Base-by-base conservation (phyloP, 2,113 vertebrate species). In the Meriones unguiculatus region DNA sequence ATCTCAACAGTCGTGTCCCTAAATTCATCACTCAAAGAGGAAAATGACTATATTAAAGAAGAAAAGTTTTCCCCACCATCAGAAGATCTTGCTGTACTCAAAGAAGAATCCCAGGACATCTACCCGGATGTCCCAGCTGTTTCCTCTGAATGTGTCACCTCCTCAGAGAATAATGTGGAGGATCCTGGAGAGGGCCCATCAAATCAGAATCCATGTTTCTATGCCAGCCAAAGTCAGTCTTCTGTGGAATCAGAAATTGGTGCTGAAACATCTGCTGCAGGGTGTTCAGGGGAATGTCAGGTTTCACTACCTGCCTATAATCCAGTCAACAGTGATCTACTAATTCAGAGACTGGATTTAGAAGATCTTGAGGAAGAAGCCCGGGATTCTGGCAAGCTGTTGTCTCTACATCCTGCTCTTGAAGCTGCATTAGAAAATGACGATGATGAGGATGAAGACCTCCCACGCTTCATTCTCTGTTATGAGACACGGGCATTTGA, bases 401-500 rank as follows among this genome's bases (percentile, higher is more conserved):
- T 91, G 7, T 65, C 94, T 81, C 54, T 75, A 1, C 86, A 88
- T 95, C 73, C 95, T 59, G 24, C 77, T 0, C 96, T 97, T 85
- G 75, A 32, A 17, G 75, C 90, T 62, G 6, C 91, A 4, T 52
- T 97, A 88, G 98, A 98, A 7, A 98, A 98, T 1, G 89, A 97
- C 1, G 98, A 98, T 0, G 98, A 99, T 2, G 98, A 99, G 2
- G 97, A 99, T 2, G 98, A 98, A 78, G 98, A 98, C 30, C 98
- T 99, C 38, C 99, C 99, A 0, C 97, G 98, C 0, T 28, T 99
- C 62, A 69, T 98, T 8, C 98, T 98, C 15, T 46, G 94, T 50
- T 98, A 97, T 98, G 98, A 98, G 35, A 97, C 98, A 8, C 96
- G 97, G 25, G 65, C 98, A 0, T 98, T 99, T 32, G 97, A 98